Evolutionary conservation across 1,140 invertebrate genomes (phyloP).

Genomic region (Zaprionus africanus): DNA sequence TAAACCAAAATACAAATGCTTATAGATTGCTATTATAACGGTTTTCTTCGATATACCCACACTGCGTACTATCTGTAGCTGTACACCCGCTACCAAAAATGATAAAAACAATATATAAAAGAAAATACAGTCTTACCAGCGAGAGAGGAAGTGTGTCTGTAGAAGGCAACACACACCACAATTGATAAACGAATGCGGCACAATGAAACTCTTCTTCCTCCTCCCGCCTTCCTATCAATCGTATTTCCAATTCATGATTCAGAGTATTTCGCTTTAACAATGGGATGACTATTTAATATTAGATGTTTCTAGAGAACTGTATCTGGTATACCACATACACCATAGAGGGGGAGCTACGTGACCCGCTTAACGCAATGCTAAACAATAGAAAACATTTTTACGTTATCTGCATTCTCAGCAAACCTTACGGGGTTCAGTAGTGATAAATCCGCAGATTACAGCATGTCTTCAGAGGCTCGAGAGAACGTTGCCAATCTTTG

Average conservation of each 20-base stretch:
- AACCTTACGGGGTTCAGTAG: neutral
- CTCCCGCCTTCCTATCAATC: slow-evolving; percentile 43
- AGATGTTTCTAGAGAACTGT: slow-evolving; percentile 9
- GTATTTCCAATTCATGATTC: slow-evolving; percentile 38
- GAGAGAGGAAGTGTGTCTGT: slow-evolving; percentile 53
- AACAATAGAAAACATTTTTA: neutral
- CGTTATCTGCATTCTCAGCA: slow-evolving; percentile 9
- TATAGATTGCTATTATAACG: slow-evolving; percentile 35
- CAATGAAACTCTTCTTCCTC: slow-evolving; percentile 39
- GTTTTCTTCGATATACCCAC: slow-evolving; percentile 27
- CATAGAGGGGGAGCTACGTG: slow-evolving; percentile 35
- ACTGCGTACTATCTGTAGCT: slow-evolving; percentile 13
- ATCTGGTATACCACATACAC: slow-evolving; percentile 7
- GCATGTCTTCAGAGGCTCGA: neutral
- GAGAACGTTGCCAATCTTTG: neutral
- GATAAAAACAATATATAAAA: slow-evolving; percentile 37
- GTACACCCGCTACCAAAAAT: slow-evolving; percentile 9
- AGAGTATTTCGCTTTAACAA: slow-evolving; percentile 31
- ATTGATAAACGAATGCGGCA: slow-evolving; percentile 51
- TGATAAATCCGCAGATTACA: slow-evolving; percentile 1
- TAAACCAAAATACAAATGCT: slow-evolving; percentile 28
- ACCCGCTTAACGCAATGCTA: slow-evolving; percentile 7
- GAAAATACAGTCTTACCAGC: slow-evolving; percentile 36
- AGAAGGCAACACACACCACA: slow-evolving; percentile 25
- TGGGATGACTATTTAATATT: slow-evolving; percentile 40